A percentile compares a stretch with the other conserved stretches of the same genome.
Conservation (phyloP, 2,797 vertebrate species). For the Gymnodraco acuticeps region DNA sequence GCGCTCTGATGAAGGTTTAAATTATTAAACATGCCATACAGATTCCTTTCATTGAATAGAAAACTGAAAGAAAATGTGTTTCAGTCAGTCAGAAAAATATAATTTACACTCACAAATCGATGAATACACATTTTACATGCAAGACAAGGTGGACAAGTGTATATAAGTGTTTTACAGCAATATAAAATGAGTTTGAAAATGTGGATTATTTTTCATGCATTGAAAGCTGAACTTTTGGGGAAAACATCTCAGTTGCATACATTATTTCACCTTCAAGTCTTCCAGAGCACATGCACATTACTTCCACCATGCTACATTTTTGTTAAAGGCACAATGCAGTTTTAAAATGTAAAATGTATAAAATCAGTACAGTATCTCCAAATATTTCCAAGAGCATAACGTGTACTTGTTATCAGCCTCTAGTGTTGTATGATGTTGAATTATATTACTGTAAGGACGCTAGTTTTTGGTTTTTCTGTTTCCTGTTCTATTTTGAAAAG, state of each 20-base stretch:
- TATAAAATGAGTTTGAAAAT: conserved; percentile 51
- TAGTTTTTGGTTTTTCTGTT: too few relatives aligned
- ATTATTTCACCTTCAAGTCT: background rate
- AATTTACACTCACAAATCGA: conserved; percentile 27
- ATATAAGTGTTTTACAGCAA: conserved; percentile 41
- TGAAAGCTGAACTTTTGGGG: conserved; percentile 23
- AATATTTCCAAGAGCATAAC: background rate
- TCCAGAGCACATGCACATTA: conserved; percentile 31
- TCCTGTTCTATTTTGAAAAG: too few relatives aligned
- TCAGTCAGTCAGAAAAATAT: conserved; percentile 33
- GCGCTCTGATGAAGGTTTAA: conserved; percentile 55
- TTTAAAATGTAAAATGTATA: background rate
- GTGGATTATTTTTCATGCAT: conserved; percentile 29
- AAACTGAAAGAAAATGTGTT: conserved; percentile 38
- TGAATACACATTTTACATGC: conserved; percentile 20
- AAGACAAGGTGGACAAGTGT: conserved; percentile 43
- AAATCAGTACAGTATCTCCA: background rate
- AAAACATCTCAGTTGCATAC: conserved; percentile 6
- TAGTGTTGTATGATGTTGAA: background rate
- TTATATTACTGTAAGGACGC: too few relatives aligned
- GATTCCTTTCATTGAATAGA: conserved; percentile 34
- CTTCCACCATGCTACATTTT: background rate
- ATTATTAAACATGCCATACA: conserved; percentile 50
- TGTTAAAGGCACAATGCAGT: background rate
- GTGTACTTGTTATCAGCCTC: background rate